Percentiles rank a stretch among this genome's conserved stretches.
These are phyloP conservation scores for Neofelis nebulosa DNA, from an alignment of 2,113 vertebrate genomes.

Conservation along the genomic window DNA sequence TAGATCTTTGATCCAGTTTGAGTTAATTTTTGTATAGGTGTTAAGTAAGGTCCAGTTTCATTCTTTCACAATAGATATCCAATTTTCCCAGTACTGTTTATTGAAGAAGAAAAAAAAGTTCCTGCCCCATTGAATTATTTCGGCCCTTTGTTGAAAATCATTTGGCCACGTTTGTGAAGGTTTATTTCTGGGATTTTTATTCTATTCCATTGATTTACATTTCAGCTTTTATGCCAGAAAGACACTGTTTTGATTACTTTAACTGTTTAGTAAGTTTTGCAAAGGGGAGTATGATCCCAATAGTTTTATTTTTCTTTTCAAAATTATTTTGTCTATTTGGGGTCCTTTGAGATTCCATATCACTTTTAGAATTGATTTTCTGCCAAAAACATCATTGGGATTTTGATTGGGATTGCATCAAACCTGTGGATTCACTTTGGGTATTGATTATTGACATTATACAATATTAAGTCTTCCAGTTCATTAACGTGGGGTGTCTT, in stretches of 20 bases:
- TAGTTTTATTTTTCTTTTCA: background rate
- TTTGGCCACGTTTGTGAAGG: background rate
- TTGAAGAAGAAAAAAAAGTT: background rate
- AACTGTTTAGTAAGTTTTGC: background rate
- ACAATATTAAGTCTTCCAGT: background rate
- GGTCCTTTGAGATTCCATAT: background rate
- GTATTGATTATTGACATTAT: background rate
- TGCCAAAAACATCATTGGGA: background rate
- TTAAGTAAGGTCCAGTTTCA: background rate
- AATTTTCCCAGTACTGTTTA: background rate
- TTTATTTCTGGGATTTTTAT: background rate
- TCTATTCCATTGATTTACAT: background rate
- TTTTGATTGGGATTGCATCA: background rate
- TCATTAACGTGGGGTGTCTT: background rate
- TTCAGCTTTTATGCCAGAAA: background rate
- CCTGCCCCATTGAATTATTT: background rate
- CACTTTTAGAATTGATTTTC: background rate
- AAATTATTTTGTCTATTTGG: background rate
- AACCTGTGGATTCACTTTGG: background rate
- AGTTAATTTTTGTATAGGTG: background rate
- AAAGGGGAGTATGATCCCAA: background rate
- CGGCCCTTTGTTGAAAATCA: background rate
- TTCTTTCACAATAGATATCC: background rate
- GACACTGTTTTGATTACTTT: background rate
- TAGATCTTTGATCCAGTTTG: background rate